phyloP scores from a whole-genome alignment of 2,113 vertebrate species.

The Centropristis striata region DNA sequence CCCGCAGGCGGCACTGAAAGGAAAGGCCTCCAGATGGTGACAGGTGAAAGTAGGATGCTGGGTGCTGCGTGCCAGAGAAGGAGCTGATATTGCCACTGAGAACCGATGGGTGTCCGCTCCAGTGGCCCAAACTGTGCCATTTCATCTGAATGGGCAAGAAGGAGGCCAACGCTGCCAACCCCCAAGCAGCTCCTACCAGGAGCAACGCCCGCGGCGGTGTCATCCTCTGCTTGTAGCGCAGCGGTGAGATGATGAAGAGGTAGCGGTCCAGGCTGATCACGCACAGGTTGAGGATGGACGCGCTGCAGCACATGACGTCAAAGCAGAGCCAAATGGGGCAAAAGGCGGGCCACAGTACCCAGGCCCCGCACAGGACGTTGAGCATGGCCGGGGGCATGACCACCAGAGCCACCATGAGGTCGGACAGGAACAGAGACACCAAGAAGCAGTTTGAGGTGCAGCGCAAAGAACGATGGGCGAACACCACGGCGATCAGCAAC shows the following conservation, averaged over 20 bases:
- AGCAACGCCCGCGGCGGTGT: conserved; percentile 90
- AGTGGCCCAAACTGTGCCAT: conserved; percentile 90
- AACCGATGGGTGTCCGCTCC: conserved; percentile 31
- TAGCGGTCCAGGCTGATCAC: conserved; percentile 97
- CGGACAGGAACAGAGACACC: conserved; percentile 96
- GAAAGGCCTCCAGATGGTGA: conserved; percentile 68
- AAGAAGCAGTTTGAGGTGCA: conserved; percentile 98
- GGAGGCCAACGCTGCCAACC: conserved; percentile 91
- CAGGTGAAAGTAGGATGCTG: conserved; percentile 77
- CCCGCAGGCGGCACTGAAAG: conserved; percentile 91
- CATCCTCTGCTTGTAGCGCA: conserved; percentile 96
- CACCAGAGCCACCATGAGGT: conserved; percentile 97
- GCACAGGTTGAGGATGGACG: conserved; percentile 98
- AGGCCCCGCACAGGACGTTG: conserved; percentile 92
- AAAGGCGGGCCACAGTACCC: conserved; percentile 91
- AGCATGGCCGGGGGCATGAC: conserved; percentile 99
- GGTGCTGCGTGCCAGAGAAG: conserved; percentile 68
- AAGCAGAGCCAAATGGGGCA: conserved; percentile 96
- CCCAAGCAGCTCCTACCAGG: conserved; percentile 93
- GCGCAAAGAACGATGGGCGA: conserved; percentile 92
- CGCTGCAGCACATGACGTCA: conserved; percentile 98
- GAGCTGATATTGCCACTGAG: conserved; percentile 55
- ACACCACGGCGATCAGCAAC: conserved; percentile 92
- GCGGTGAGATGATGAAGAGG: conserved; percentile 95
- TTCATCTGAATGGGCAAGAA: conserved; percentile 96